A percentile compares a stretch with the other conserved stretches of the same genome.
Evolutionary conservation across 2,113 vertebrate genomes (phyloP).

Genomic region (Puntigrus tetrazona): DNA sequence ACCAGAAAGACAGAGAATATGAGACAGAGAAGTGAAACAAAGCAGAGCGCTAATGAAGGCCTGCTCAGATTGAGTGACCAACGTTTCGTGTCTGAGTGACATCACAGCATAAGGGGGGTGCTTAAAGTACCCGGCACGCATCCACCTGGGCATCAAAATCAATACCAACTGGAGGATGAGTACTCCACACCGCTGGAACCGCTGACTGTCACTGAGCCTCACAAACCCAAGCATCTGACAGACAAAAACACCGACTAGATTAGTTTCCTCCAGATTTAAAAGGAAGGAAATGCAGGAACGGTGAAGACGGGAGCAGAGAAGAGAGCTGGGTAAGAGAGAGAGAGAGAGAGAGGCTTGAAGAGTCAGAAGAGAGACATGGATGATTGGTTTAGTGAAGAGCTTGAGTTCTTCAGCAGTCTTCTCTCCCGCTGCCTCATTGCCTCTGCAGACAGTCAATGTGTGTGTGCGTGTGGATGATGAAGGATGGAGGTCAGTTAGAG

Average conservation of each 20-base stretch:
- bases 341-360: constrained; percentile 47
- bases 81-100: constrained; percentile 32
- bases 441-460: constrained; percentile 55
- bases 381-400: constrained; percentile 62
- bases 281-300: constrained; percentile 6
- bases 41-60: constrained; percentile 29
- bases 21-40: constrained; percentile 19
- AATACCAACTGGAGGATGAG: constrained; percentile 11
- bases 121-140: not conserved
- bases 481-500: constrained; percentile 19
- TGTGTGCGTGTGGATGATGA: constrained; percentile 35
- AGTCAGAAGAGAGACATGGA: constrained; percentile 68
- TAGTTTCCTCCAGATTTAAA: constrained; percentile 27
- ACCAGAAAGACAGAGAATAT: constrained; percentile 41
- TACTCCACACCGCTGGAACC: not conserved
- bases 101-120: not conserved
- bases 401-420: constrained; percentile 48
- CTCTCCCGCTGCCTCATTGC: constrained; percentile 68
- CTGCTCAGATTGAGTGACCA: constrained; percentile 42
- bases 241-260: constrained; percentile 31
- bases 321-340: constrained; percentile 35
- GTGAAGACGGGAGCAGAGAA: constrained; percentile 3
- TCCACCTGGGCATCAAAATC: constrained; percentile 39
- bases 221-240: constrained; percentile 31
- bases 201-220: constrained; percentile 11